These are phyloP conservation scores for Drosophila kohkoa DNA, from an alignment of 1,140 invertebrate genomes.

Conservation along the genomic window DNA sequence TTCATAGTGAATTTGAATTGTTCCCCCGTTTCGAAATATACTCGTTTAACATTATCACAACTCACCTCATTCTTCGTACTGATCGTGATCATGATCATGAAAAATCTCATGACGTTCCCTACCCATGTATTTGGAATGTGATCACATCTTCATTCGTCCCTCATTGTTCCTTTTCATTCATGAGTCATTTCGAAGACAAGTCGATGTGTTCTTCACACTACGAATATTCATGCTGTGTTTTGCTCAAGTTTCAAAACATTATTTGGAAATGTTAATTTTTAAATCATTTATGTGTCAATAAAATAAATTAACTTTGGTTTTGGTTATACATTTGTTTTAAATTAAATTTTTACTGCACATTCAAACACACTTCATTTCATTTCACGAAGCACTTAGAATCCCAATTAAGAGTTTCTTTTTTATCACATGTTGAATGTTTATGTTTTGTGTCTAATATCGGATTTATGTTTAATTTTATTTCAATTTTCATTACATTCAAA, in stretches of 20 bases:
- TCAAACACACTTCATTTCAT: constrained; percentile 48
- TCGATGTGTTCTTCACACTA: constrained; percentile 27
- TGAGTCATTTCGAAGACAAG: constrained; percentile 28
- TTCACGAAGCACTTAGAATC: constrained; percentile 34
- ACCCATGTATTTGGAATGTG: constrained; percentile 27
- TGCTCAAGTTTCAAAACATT: constrained; percentile 57
- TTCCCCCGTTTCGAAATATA: constrained; percentile 5
- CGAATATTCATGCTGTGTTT: constrained; percentile 83
- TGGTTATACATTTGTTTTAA: constrained; percentile 27
- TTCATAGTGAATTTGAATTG: constrained; percentile 30
- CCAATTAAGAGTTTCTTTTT: constrained; percentile 49
- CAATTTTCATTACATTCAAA: constrained; percentile 27
- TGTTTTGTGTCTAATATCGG: constrained; percentile 64
- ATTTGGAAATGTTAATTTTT: constrained; percentile 29
- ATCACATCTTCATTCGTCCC: constrained; percentile 9
- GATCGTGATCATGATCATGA: neutral
- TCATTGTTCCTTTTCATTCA: constrained; percentile 29
- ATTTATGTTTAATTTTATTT: constrained; percentile 11
- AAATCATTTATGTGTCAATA: constrained; percentile 38
- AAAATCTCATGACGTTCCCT: constrained; percentile 3
- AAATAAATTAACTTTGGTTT: constrained; percentile 46
- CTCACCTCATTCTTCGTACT: constrained; percentile 36
- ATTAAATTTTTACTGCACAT: constrained; percentile 30
- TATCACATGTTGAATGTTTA: constrained; percentile 60
- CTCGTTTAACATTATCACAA: constrained; percentile 7